Evolutionary conservation across 1,140 invertebrate species (phyloP).

Genomic region (Drosophila sucinea): DNA sequence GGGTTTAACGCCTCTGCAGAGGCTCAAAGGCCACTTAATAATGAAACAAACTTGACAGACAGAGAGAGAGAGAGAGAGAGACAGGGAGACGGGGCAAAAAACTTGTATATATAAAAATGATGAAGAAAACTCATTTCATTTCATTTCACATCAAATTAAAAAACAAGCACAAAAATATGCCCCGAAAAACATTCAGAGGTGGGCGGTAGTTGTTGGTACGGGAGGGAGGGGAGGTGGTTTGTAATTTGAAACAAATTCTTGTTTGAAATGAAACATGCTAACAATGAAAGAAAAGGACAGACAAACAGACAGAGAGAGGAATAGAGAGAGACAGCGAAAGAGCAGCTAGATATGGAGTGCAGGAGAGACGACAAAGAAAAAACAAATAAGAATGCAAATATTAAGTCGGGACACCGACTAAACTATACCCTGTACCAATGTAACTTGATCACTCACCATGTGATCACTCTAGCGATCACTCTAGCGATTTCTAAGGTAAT

Average conservation of each 20-base stretch:
- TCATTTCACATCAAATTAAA: slow-evolving; percentile 61
- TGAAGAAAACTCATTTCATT: slow-evolving; percentile 14
- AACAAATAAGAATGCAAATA: slow-evolving; percentile 18
- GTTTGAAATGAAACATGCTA: slow-evolving; percentile 63
- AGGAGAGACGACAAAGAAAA: slow-evolving; percentile 7
- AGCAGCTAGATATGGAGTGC: slow-evolving; percentile 2
- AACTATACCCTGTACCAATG: neutral
- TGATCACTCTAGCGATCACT: no score
- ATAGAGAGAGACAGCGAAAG: neutral
- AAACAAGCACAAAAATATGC: slow-evolving; percentile 32
- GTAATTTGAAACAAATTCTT: slow-evolving; percentile 66
- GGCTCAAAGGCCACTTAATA: slow-evolving; percentile 9
- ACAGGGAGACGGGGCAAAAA: neutral
- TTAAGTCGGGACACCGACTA: neutral
- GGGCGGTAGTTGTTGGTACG: neutral
- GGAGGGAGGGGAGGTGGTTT: slow-evolving; percentile 22
- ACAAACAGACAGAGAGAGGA: slow-evolving; percentile 20
- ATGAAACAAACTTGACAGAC: slow-evolving; percentile 19
- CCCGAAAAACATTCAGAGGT: neutral
- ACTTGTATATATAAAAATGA: neutral
- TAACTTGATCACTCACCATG: no score
- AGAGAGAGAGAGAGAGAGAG: neutral
- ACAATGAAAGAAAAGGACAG: slow-evolving; percentile 20
- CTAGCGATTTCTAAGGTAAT: no score
- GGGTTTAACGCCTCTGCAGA: slow-evolving; percentile 6